Conservation (phyloP, 2,888 invertebrate species). For the Carcina quercana region DNA sequence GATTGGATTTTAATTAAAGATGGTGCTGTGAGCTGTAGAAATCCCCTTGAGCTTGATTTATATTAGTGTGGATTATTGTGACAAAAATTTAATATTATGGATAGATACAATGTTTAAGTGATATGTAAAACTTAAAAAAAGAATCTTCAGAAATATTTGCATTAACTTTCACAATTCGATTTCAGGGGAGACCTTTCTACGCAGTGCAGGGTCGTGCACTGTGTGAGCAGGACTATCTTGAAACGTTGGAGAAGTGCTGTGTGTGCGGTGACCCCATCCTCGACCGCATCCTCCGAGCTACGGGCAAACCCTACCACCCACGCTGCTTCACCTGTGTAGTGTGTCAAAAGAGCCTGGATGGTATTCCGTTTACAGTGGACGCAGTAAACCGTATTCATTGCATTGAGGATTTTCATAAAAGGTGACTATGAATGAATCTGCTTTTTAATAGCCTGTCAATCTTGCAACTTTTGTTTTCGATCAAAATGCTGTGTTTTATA, state of each 20-base stretch:
- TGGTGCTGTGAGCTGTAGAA: no score
- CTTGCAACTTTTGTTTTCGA: no score
- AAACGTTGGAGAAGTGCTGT: slow-evolving; percentile 97
- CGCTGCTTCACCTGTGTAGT: slow-evolving; percentile 97
- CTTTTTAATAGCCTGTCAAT: not conserved
- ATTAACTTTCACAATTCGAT: no score
- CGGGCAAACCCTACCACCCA: slow-evolving; percentile 98
- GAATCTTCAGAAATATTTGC: no score
- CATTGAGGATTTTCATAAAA: slow-evolving; percentile 99
- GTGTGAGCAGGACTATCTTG: slow-evolving; percentile 96
- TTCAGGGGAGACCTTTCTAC: slow-evolving; percentile 95
- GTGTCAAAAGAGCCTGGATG: slow-evolving; percentile 96
- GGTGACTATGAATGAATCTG: slow-evolving; percentile 47
- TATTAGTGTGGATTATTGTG: no score
- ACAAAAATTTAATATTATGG: no score
- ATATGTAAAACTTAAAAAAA: no score
- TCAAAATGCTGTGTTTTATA: no score
- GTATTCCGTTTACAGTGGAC: slow-evolving; percentile 98
- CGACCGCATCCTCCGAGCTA: slow-evolving; percentile 94
- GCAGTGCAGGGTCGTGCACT: slow-evolving; percentile 95
- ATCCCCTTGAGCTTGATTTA: no score
- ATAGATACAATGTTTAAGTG: no score
- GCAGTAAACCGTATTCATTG: slow-evolving; percentile 98
- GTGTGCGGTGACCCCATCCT: slow-evolving; percentile 96
- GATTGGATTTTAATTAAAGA: no score